Evolutionary conservation across 2,113 vertebrate genomes (phyloP).

Genomic region (Trichechus manatus): DNA sequence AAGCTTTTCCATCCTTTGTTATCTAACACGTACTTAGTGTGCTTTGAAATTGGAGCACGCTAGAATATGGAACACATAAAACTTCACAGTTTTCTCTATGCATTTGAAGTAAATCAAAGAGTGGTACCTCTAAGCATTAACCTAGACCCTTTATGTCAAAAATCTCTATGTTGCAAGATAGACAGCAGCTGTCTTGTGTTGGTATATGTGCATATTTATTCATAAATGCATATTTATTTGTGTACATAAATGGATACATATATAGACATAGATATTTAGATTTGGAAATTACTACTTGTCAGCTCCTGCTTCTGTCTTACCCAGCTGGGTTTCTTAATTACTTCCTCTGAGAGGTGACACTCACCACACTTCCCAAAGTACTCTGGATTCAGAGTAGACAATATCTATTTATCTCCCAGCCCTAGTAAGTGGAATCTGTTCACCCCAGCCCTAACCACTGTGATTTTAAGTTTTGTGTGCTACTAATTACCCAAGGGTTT

Average conservation of each 20-base stretch:
- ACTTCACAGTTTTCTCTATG: not conserved
- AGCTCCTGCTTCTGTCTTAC: conserved; percentile 58
- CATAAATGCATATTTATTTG: conserved; percentile 73
- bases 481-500: not conserved
- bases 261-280: conserved; percentile 55
- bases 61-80: not conserved
- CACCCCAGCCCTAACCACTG: not conserved
- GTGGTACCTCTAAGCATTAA: not conserved
- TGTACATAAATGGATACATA: conserved; percentile 66
- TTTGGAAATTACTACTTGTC: conserved; percentile 68
- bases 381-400: not conserved
- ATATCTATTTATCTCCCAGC: not conserved
- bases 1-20: not conserved
- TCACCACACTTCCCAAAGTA: conserved; percentile 9
- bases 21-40: not conserved
- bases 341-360: conserved; percentile 47
- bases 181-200: conserved; percentile 6
- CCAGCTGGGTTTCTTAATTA: conserved; percentile 64
- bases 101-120: not conserved
- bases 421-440: not conserved
- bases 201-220: conserved; percentile 29
- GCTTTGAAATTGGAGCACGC: not conserved
- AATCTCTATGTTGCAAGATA: conserved; percentile 20
- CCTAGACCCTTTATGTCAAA: not conserved
- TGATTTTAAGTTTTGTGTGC: not conserved